Base-by-base conservation (phyloP, 1,140 invertebrate species). In the Drosophila ercepeae region DNA sequence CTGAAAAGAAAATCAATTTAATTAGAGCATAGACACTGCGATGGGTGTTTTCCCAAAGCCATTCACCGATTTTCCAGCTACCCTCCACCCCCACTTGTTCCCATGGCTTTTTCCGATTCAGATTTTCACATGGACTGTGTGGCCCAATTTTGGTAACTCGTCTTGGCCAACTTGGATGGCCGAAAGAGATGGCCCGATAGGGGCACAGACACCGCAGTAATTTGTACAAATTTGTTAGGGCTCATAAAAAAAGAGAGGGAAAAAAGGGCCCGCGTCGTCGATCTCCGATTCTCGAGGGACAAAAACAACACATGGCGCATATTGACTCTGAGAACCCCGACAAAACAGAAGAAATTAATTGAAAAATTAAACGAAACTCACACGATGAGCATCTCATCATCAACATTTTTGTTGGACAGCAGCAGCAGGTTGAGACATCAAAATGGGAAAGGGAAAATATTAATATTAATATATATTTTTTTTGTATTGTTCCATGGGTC, bases 161-260 rank as follows among this genome's bases (percentile, higher is more conserved):
- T 52, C 59, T 65, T 69, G 67, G 67, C 53, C 68, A 71, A 71
- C 67, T 32, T 11, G 48, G 39, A 59, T 49, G 45, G 39, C 23
- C 34, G 51, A 27, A 16, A 55, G 53, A 18, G 25, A 23, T 11
- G 13, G 34, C 34, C 8, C n/a, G 36, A 9, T 32, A 32, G 29
- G 29, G 13, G 36, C 36, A 14, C 4, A 42, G 57, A 78, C 39
- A 78, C 65, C 57, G 73, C 54, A 65, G 63, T 76, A 84, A 84
- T 84, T 84, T 84, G 81, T 84, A 86, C 72, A 73, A 84, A 84
- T 84, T 84, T 73, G 81, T 86, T 84, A 73, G 59, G 81, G 76
- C 81, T 49, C 76, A 84, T 84, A 84, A 84, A 84, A 86, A 65
- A 32, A 32, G 9, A 32, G 29, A 32, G 11, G 11, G 11, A 32